Evolutionary conservation across 30 jellyfish, hydroid and myxozoan species (phyloP).

Genomic region (Mastigias papua): DNA sequence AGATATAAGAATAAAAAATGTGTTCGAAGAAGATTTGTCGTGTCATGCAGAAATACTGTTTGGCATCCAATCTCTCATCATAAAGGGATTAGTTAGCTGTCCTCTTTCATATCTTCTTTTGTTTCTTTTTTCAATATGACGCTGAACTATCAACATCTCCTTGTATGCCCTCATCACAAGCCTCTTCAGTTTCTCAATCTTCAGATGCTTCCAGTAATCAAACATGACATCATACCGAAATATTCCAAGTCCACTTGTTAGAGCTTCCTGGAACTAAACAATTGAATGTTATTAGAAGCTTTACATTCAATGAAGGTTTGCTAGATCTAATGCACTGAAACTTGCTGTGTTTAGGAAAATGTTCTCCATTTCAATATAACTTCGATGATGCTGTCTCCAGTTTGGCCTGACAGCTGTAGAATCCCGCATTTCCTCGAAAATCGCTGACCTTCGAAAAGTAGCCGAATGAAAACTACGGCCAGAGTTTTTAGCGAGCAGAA

Average conservation of each 20-base stretch:
- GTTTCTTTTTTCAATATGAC: slow-evolving; percentile 44
- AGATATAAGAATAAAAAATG: no score
- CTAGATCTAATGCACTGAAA: not conserved
- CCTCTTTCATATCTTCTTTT: slow-evolving; percentile 50
- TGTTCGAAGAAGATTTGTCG: no score
- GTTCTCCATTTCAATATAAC: no score
- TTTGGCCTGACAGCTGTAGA: no score
- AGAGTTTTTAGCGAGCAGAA: no score
- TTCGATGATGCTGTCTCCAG: no score
- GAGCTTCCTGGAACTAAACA: slow-evolving; percentile 60
- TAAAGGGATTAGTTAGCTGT: slow-evolving; percentile 75
- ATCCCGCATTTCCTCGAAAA: no score
- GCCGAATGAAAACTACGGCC: no score
- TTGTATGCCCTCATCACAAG: slow-evolving; percentile 61
- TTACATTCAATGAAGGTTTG: no score
- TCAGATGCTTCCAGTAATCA: slow-evolving; percentile 68
- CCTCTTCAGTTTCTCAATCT: slow-evolving; percentile 11
- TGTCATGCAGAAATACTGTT: slow-evolving; percentile 86
- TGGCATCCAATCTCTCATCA: slow-evolving; percentile 84
- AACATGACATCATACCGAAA: slow-evolving; percentile 70
- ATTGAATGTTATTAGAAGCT: not conserved
- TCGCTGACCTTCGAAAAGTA: no score
- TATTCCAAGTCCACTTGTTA: slow-evolving; percentile 47
- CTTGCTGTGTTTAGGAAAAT: no score
- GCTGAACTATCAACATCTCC: slow-evolving; percentile 49